Evolutionary conservation across 2,888 invertebrate genomes (phyloP).

Genomic region (Tenthredo mesomela): DNA sequence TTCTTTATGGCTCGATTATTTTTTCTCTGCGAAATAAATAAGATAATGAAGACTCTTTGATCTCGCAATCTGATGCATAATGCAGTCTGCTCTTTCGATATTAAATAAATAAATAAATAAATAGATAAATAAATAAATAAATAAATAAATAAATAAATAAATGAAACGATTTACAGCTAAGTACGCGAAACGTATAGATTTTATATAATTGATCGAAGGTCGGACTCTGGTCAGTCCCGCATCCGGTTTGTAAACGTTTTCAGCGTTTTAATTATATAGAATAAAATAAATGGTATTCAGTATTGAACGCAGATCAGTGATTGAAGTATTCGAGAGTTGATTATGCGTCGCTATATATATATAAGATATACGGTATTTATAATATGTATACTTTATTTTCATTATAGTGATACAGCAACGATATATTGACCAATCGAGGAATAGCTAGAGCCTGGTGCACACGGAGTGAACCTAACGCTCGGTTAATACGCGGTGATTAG

Average conservation of each 20-base stretch:
- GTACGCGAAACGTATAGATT: background rate
- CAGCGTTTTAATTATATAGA: background rate
- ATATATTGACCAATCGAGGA: constrained; percentile 21
- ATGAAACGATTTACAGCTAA: background rate
- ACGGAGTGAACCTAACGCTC: background rate
- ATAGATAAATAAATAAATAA: background rate
- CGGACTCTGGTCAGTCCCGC: background rate
- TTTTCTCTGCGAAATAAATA: too few relatives aligned
- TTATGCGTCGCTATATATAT: background rate
- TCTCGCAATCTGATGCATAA: background rate
- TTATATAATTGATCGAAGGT: background rate
- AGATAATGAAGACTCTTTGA: background rate
- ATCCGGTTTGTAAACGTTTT: background rate
- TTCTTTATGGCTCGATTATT: too few relatives aligned
- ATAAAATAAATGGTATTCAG: background rate
- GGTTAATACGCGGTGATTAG: constrained; percentile 29
- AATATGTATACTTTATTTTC: background rate
- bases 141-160: background rate
- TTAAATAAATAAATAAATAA: background rate
- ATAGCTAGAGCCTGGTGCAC: background rate
- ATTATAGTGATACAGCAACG: background rate
- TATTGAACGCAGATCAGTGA: background rate
- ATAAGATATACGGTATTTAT: background rate
- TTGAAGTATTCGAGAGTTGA: background rate
- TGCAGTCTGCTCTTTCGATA: background rate